Evolutionary conservation across 2,113 vertebrate species (phyloP).

Genomic region (Brachyhypopomus occidentalis): DNA sequence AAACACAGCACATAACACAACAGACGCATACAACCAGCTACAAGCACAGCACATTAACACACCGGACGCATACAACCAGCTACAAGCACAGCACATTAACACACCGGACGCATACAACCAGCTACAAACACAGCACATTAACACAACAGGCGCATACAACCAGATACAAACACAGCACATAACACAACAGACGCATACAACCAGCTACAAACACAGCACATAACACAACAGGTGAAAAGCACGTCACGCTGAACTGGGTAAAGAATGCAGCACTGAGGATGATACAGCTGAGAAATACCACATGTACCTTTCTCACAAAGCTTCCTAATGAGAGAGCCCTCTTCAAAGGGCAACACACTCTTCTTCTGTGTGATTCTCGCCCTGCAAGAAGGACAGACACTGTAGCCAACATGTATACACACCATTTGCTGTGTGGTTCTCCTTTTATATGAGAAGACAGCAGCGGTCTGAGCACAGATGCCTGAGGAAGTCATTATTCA

Average conservation of each 20-base stretch:
- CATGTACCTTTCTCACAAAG: constrained; percentile 91
- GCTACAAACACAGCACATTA: not conserved
- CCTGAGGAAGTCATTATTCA: not conserved
- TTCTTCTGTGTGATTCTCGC: constrained; percentile 94
- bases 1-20: not conserved
- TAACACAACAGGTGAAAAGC: constrained; percentile 1
- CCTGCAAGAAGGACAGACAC: constrained; percentile 66
- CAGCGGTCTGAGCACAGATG: not conserved
- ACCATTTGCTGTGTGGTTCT: not conserved
- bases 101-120: too few relatives aligned
- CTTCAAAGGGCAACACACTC: constrained; percentile 93
- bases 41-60: not conserved
- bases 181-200: not conserved
- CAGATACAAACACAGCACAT: not conserved
- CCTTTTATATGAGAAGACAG: constrained; percentile 1
- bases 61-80: too few relatives aligned
- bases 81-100: not conserved
- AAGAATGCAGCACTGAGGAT: constrained; percentile 25
- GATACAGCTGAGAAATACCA: constrained; percentile 13
- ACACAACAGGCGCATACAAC: not conserved
- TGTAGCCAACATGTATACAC: not conserved
- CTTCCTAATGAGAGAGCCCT: constrained; percentile 90
- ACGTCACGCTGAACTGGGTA: constrained; percentile 48
- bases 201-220: not conserved
- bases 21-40: too few relatives aligned